Evolutionary conservation across 2,797 vertebrate genomes (phyloP), one percentile per base, ranked within the genome.

Genomic region (Microcaecilia unicolor): DNA sequence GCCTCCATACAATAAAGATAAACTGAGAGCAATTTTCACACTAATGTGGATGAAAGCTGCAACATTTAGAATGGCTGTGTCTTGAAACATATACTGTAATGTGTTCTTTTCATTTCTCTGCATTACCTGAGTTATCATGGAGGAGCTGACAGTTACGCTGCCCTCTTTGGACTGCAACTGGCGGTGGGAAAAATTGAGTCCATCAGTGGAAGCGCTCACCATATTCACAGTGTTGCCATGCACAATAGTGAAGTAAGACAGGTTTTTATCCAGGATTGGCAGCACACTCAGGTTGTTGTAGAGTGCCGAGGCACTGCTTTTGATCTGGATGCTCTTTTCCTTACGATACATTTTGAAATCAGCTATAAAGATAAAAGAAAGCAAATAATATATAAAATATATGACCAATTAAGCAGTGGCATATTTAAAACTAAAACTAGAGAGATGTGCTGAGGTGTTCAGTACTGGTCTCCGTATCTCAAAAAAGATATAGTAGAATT

Each of bases 271-370:
- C 0, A 83, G 76, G 12, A 81, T 77, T 31, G 80, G 83, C 58
- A 94, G 63, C 26, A 94, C 88, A 13, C 85, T 76, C 13, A 98
- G 86, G 72, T 97, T 98, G 80, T 95, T 97, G 74, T 88, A 87
- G 5, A 97, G 74, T 3, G 92, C 81, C 0, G 92, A 89, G 0
- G 86, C 83, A 44, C 91, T 92, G 77, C 80, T 79, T 37, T 81
- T 84, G 17, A 94, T 80, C 30, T 75, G 79, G 30, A 97, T 72
- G 57, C 84, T 85, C 33, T 77, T 82, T 42, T 91, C 86, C 53
- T 81, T 87, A 21, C 86, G 90, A 64, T 86, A 97, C 92, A 90
- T 92, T 15, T 47, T 51, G 41, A 6, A n/a, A 22, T 20, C 6
- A 11, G 6, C 25, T n/a, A n/a, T n/a, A n/a, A n/a, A n/a, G n/a